These are phyloP conservation scores for Mormyrus iriodes DNA, from an alignment of 2,113 vertebrate species.

Conservation along the genomic window DNA sequence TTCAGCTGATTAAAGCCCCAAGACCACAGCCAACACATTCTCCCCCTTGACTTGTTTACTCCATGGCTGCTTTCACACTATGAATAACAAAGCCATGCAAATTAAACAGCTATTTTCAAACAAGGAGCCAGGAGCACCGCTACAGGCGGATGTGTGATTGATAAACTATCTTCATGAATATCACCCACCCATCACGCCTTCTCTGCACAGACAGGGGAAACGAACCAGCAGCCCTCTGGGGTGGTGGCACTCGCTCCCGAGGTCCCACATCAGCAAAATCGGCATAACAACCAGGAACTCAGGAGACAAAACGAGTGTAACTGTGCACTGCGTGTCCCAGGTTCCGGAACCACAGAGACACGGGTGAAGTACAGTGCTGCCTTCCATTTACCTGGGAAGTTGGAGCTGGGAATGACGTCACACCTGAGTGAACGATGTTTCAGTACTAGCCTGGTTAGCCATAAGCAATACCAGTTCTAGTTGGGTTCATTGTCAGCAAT, in stretches of 20 bases:
- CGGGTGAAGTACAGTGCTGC: background rate
- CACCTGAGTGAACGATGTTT: background rate
- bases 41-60: background rate
- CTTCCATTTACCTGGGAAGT: background rate
- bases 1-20: background rate
- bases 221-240: background rate
- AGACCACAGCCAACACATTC: background rate
- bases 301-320: background rate
- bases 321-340: background rate
- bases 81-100: background rate
- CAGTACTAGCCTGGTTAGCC: background rate
- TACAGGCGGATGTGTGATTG: background rate
- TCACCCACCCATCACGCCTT: background rate
- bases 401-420: background rate
- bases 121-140: background rate
- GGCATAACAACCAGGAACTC: background rate
- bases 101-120: background rate
- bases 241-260: background rate
- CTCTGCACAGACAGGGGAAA: background rate
- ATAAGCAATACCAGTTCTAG: background rate
- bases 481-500: background rate
- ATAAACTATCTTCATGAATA: background rate
- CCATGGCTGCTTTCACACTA: background rate
- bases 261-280: background rate
- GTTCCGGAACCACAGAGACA: background rate